These are phyloP conservation scores for Amblyopsis hoosieri DNA, from an alignment of 2,797 vertebrate species.

Conservation along the genomic window DNA sequence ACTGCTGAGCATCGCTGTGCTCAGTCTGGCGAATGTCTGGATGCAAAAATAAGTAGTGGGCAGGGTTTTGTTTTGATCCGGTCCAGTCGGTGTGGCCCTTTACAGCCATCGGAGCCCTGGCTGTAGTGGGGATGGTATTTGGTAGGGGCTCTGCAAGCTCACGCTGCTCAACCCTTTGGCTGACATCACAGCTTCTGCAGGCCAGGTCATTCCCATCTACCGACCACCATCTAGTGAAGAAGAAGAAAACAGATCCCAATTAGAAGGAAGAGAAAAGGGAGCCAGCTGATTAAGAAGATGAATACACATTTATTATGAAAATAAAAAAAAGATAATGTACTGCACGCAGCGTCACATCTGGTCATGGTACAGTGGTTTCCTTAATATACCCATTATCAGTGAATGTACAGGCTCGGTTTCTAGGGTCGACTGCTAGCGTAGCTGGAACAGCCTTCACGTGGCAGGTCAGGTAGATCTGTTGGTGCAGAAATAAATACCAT, in stretches of 20 bases:
- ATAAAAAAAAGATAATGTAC: neutral
- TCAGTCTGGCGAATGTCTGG: conserved; percentile 22
- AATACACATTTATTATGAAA: neutral
- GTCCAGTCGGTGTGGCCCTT: conserved; percentile 5
- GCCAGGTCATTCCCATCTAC: conserved; percentile 62
- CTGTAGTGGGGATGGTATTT: neutral
- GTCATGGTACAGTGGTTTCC: neutral
- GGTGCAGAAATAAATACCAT: neutral
- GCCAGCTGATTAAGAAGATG: neutral
- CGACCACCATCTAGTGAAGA: conserved; percentile 66
- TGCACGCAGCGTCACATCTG: neutral
- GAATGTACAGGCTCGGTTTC: conserved; percentile 70
- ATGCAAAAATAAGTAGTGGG: conserved; percentile 13
- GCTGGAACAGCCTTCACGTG: conserved; percentile 60
- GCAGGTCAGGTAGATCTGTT: conserved; percentile 72
- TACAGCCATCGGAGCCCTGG: neutral
- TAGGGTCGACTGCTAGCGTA: conserved; percentile 8
- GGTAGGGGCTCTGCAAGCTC: neutral
- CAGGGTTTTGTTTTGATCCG: neutral
- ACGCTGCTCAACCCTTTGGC: conserved; percentile 4
- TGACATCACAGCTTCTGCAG: conserved; percentile 60
- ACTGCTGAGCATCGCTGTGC: neutral
- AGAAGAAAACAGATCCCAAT: neutral
- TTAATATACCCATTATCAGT: conserved; percentile 55
- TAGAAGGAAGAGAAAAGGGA: conserved; percentile 5